Evolutionary conservation across 2,888 invertebrate species (phyloP).

Genomic region (Monochamus alternatus): DNA sequence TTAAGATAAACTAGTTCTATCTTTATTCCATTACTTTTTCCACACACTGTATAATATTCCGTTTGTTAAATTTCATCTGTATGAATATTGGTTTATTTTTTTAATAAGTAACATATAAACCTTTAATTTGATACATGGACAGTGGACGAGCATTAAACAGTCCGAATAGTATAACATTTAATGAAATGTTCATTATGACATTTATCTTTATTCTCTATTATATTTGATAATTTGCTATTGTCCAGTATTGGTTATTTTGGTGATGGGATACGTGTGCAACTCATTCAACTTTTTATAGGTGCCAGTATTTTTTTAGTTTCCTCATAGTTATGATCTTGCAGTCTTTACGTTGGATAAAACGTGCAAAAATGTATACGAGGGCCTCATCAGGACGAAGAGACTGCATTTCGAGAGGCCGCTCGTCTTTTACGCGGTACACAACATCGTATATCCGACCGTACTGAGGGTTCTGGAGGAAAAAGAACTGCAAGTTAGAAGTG

Average conservation of each 20-base stretch:
- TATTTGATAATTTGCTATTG: too few relatives aligned
- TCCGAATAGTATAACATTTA: too few relatives aligned
- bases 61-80: too few relatives aligned
- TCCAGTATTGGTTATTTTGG: constrained; percentile 13
- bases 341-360: constrained; percentile 35
- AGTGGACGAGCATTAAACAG: too few relatives aligned
- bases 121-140: background rate
- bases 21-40: too few relatives aligned
- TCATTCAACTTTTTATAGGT: constrained; percentile 26
- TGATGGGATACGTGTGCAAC: constrained; percentile 23
- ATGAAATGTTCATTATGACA: too few relatives aligned
- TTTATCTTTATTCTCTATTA: too few relatives aligned
- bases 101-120: too few relatives aligned
- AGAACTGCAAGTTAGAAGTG: constrained; percentile 9
- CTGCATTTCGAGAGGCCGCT: constrained; percentile 31
- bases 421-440: constrained; percentile 37
- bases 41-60: too few relatives aligned
- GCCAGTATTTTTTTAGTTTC: constrained; percentile 41
- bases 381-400: constrained; percentile 36
- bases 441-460: constrained; percentile 30
- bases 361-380: constrained; percentile 38
- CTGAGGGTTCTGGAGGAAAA: constrained; percentile 31
- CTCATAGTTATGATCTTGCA: constrained; percentile 36
- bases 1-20: too few relatives aligned
- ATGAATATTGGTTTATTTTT: too few relatives aligned